Evolutionary conservation across 1,140 invertebrate genomes (phyloP).

Genomic region (Sycobia sp.): DNA sequence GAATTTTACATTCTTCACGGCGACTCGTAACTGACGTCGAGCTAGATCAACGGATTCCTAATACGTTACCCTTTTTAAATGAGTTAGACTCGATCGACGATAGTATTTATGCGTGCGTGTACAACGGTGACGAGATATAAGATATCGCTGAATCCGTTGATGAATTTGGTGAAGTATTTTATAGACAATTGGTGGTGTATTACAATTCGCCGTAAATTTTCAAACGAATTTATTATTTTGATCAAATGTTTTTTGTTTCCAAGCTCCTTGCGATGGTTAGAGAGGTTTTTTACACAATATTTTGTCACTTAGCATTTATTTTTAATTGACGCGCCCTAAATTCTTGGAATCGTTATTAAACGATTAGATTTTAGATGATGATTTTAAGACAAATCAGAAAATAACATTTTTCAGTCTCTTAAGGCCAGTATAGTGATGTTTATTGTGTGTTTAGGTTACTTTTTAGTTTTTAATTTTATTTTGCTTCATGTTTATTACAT

Average conservation of each 20-base stretch:
- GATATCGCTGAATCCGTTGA: conserved; percentile 14
- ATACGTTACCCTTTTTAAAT: neutral
- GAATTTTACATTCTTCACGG: neutral
- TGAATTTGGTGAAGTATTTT: neutral
- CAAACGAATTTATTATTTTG: conserved; percentile 3
- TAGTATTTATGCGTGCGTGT: neutral
- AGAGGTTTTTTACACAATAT: neutral
- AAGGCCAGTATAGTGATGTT: conserved; percentile 14
- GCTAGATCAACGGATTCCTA: neutral
- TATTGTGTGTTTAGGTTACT: neutral
- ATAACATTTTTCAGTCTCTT: conserved; percentile 3
- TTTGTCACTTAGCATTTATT: conserved; percentile 2
- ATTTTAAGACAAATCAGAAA: neutral
- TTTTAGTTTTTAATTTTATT: neutral
- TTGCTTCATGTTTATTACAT: neutral
- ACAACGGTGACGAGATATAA: conserved; percentile 18
- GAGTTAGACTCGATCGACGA: neutral
- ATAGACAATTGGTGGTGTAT: neutral
- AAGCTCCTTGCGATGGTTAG: neutral
- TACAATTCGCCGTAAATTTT: neutral
- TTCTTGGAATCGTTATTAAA: conserved; percentile 11
- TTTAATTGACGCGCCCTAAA: neutral
- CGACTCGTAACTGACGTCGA: neutral
- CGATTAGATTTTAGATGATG: conserved; percentile 15
- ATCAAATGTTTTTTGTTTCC: neutral